These are phyloP conservation scores for Crotalus tigris DNA, from an alignment of 2,113 vertebrate species.

Conservation along the genomic window DNA sequence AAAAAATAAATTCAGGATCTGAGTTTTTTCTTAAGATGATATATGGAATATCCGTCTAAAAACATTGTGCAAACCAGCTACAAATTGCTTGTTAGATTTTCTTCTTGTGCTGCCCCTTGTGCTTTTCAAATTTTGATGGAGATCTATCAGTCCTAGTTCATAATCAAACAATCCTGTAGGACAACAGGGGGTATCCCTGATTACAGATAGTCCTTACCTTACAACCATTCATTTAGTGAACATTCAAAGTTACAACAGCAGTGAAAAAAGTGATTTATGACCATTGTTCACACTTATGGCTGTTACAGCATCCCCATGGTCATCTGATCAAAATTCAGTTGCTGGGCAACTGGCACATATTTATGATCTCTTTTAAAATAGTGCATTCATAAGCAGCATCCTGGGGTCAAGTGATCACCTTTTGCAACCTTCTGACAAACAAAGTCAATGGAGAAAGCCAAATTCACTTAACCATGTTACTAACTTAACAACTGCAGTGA, in stretches of 20 bases:
- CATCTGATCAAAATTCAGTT: no score
- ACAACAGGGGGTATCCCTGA: not conserved
- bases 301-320: no score
- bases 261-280: no score
- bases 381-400: no score
- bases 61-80: not conserved
- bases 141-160: not conserved
- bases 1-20: conserved; percentile 13
- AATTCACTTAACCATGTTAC: no score
- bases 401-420: no score
- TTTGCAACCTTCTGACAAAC: no score
- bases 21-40: conserved; percentile 3
- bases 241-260: not conserved
- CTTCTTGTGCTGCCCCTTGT: not conserved
- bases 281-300: no score
- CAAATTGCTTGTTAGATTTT: conserved; percentile 8
- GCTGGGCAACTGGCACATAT: no score
- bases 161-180: not conserved
- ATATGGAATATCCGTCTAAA: not conserved
- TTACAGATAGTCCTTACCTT: not conserved
- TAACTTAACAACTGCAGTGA: no score
- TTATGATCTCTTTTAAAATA: no score
- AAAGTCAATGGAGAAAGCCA: no score
- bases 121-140: conserved; percentile 15
- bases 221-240: not conserved